phyloP scores from a whole-genome alignment of 1,140 invertebrate species.

The Lethrus apterus region DNA sequence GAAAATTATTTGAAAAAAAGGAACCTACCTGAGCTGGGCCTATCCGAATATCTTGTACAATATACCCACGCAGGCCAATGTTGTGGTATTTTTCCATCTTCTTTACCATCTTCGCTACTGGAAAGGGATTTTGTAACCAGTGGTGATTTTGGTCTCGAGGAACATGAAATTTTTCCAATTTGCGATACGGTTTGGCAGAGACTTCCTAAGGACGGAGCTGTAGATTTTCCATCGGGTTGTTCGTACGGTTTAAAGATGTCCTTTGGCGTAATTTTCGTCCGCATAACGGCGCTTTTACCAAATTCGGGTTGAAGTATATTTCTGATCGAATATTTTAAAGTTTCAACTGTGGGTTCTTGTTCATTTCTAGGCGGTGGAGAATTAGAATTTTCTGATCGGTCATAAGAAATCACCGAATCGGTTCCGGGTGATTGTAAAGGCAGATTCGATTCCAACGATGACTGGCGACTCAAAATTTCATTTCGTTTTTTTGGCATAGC shows the following conservation, averaged over 20 bases:
- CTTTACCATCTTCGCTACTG: slow-evolving; percentile 27
- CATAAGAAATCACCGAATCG: slow-evolving; percentile 14
- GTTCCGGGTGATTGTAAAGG: slow-evolving; percentile 7
- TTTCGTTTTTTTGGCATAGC: too few species aligned
- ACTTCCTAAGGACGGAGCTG: slow-evolving; percentile 46
- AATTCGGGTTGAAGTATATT: slow-evolving; percentile 40
- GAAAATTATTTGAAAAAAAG: too few species aligned
- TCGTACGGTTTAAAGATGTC: slow-evolving; percentile 39
- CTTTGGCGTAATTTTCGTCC: slow-evolving; percentile 25
- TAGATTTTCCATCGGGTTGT: slow-evolving; percentile 18
- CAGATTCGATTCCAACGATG: too few species aligned
- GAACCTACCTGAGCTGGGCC: slow-evolving; percentile 85
- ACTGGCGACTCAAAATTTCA: too few species aligned
- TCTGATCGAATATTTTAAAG: slow-evolving; percentile 38
- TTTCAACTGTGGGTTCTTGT: slow-evolving; percentile 33
- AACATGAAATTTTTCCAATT: slow-evolving; percentile 43
- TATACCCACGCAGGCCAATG: slow-evolving; percentile 84
- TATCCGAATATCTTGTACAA: slow-evolving; percentile 93
- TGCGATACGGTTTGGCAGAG: slow-evolving; percentile 55
- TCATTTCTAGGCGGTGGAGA: slow-evolving; percentile 7
- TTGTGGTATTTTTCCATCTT: slow-evolving; percentile 37
- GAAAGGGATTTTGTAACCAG: slow-evolving; percentile 20
- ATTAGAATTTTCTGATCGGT: slow-evolving; percentile 7
- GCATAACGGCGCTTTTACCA: slow-evolving; percentile 34
- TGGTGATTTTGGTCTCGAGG: slow-evolving; percentile 22